These are phyloP conservation scores for Bilobella aurantiaca DNA, from an alignment of 1,140 invertebrate genomes.

Conservation along the genomic window DNA sequence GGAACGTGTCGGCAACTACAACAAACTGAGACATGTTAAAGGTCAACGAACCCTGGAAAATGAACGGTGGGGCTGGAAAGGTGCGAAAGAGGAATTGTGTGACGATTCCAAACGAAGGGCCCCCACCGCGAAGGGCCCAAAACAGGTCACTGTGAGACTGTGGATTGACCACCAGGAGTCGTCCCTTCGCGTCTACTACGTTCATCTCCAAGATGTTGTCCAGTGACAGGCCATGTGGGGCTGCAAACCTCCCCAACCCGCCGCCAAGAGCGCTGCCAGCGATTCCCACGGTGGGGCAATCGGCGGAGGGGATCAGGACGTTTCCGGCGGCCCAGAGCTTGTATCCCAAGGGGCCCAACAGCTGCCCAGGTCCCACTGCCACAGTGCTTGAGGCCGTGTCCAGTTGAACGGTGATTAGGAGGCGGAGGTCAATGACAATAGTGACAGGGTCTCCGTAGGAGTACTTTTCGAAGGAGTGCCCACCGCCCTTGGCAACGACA, in stretches of 20 bases:
- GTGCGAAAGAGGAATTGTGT: background rate
- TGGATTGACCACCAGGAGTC: background rate
- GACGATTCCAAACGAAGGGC: background rate
- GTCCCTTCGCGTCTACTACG: background rate
- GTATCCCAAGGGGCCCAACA: background rate
- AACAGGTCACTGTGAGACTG: background rate
- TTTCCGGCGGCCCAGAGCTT: background rate
- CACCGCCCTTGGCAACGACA: background rate
- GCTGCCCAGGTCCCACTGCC: background rate
- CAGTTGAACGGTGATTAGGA: background rate
- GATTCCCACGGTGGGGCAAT: background rate
- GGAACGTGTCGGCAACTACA: background rate
- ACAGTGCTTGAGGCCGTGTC: background rate
- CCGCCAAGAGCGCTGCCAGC: background rate
- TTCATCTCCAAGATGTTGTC: background rate
- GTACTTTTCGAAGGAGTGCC: conserved; percentile 1
- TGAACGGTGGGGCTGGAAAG: background rate
- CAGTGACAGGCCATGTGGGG: background rate
- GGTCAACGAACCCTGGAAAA: background rate
- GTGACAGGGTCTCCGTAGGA: background rate
- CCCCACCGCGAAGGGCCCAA: background rate
- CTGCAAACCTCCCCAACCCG: background rate
- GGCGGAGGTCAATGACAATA: background rate
- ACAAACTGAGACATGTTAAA: background rate
- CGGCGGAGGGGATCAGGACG: background rate